Evolutionary conservation across 2,888 invertebrate species (phyloP).

Genomic region (Torymus aiolomorphi): DNA sequence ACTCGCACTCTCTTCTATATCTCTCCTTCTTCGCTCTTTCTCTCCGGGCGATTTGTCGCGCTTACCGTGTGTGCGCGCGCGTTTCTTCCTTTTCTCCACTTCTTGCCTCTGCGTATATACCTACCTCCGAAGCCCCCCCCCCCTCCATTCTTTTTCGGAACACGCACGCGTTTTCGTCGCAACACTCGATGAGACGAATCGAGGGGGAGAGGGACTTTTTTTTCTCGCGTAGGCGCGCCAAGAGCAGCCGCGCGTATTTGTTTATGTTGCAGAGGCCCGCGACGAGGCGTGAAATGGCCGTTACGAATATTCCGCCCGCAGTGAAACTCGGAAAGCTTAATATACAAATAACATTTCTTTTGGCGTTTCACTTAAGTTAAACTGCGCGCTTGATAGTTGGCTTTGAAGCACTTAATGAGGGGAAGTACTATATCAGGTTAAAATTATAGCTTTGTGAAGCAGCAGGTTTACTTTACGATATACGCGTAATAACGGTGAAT

Average conservation of each 20-base stretch:
- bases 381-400: not conserved
- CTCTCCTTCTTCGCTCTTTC: not conserved
- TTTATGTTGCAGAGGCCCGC: too few species aligned
- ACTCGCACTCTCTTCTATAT: not conserved
- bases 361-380: too few species aligned
- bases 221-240: not conserved
- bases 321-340: too few species aligned
- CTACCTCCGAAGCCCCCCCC: too few species aligned
- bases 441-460: constrained; percentile 29
- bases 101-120: not conserved
- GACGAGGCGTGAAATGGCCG: too few species aligned
- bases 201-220: not conserved
- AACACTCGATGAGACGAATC: not conserved
- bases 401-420: constrained; percentile 26
- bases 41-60: constrained; percentile 36
- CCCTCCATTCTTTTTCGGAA: too few species aligned
- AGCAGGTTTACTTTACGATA: constrained; percentile 22
- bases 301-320: too few species aligned
- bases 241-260: too few species aligned
- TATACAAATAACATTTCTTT: too few species aligned
- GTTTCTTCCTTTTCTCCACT: constrained; percentile 1
- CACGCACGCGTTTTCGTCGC: too few species aligned
- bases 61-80: constrained; percentile 15
- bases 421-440: constrained; percentile 20
- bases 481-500: constrained; percentile 10